Percentiles rank a stretch among this genome's conserved stretches.
phyloP scores from a whole-genome alignment of 2,797 vertebrate genomes.

The Halcyon leucocephala region DNA sequence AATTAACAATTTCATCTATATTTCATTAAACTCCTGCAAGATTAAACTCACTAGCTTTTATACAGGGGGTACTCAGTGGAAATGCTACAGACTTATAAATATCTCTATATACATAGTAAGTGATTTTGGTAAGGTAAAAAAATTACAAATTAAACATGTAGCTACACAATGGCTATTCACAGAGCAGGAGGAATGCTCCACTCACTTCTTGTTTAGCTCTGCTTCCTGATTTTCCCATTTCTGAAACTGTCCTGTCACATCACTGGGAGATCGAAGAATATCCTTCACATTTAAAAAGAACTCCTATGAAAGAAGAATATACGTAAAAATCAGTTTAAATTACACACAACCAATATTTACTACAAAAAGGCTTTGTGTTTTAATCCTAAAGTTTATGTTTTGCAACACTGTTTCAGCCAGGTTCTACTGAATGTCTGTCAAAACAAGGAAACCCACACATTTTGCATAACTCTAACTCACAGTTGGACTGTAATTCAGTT shows the following conservation, averaged over 20 bases:
- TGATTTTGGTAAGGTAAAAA: not conserved
- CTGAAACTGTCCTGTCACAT: slow-evolving; percentile 88
- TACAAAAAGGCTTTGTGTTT: not conserved
- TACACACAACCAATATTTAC: not conserved
- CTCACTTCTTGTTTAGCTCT: slow-evolving; percentile 88
- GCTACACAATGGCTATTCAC: not conserved
- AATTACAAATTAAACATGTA: not conserved
- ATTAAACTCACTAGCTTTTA: not conserved
- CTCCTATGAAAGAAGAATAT: slow-evolving; percentile 81
- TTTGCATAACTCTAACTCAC: not conserved
- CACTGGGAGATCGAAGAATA: slow-evolving; percentile 85
- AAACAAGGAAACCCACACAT: not conserved
- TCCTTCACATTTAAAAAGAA: slow-evolving; percentile 98
- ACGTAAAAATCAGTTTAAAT: not conserved
- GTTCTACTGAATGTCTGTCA: not conserved
- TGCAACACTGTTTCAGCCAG: not conserved
- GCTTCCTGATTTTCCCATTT: slow-evolving; percentile 91
- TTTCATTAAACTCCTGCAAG: not conserved
- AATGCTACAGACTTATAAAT: not conserved
- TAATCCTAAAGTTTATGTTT: not conserved
- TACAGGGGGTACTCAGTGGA: not conserved
- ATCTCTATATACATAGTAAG: not conserved
- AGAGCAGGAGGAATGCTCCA: not conserved
- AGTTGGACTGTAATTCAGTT: not conserved
- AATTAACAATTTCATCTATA: not conserved